Base-by-base conservation (phyloP, 64 coral and sea anemone species). In the Dendrophyllia cribrosa region DNA sequence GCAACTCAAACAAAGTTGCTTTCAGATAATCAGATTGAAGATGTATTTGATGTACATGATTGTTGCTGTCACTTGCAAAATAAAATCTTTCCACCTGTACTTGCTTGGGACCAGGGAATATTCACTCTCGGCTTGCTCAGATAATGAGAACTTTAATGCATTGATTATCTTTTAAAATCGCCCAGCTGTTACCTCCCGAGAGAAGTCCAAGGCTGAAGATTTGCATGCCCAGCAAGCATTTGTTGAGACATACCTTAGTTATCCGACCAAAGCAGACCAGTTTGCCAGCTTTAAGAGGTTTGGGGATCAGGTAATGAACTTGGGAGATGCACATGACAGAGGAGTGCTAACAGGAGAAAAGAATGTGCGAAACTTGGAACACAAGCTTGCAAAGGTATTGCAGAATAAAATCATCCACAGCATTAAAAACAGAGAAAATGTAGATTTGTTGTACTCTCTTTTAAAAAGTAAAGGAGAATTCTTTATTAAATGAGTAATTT, bases 301-400 rank as follows among this genome's bases (percentile, higher is more conserved):
- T 85, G 91, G 92, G 25, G 77, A 96, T 20, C 51, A 77, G 58
- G 88, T 96, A 12, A 96, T 98, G 76, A 86, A 98, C 51, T 71
- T 98, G 5, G 86, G 83, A 50, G 88, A 98, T 86, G 94, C 83
- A 24, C 83, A 93, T 88, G 97, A 98, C 70, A 88, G 84, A 88
- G 94, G 94, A 64, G 82, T 98, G 8, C 66, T 98, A 24, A 98
- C 97, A 58, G 97, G 97, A 83, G 91, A 95, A 67, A 95, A 90
- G 82, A 96, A 67, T 45, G 95, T 94, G 1, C 77, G 91, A 52
- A 94, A 77, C 19, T 83, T 98, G 61, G 82, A 93, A 58, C 93
- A 71, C n/a, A 93, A 70, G 24, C 88, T 98, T 11, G 84, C 47
- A 67, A 98, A 98, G 97, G 97, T 98, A 66, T 12, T 23, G 7